Conservation (phyloP, 2,888 invertebrate species). For the Tridacna crocea region DNA sequence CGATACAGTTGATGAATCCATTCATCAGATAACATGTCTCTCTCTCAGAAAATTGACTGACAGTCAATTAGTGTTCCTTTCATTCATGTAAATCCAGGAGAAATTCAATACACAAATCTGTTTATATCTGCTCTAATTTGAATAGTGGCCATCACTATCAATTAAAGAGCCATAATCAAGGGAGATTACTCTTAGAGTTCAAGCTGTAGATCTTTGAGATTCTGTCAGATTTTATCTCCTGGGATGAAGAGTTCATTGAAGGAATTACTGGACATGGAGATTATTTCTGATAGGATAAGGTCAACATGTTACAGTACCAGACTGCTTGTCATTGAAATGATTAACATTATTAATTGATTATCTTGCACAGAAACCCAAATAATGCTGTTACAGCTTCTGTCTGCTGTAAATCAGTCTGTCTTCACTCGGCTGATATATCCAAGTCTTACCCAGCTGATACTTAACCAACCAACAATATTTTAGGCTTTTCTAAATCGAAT, state of each 20-base stretch:
- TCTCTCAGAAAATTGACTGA: constrained; percentile 1
- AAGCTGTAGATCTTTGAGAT: constrained; percentile 17
- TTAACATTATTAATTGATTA: no score
- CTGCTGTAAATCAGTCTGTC: no score
- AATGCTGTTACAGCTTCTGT: no score
- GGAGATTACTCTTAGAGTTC: constrained; percentile 11
- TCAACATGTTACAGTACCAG: not conserved
- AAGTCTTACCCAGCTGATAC: no score
- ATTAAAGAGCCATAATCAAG: constrained; percentile 10
- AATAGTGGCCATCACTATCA: not conserved
- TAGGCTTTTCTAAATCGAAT: no score
- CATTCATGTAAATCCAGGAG: constrained; percentile 9
- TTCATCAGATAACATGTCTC: constrained; percentile 11
- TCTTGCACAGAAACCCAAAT: no score
- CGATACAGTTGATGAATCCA: constrained; percentile 9
- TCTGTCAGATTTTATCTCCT: constrained; percentile 23
- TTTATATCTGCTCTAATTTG: constrained; percentile 14
- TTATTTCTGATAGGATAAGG: not conserved
- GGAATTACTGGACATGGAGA: constrained; percentile 19
- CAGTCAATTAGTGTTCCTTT: constrained; percentile 17
- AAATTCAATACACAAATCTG: constrained; percentile 12
- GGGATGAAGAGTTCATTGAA: constrained; percentile 17
- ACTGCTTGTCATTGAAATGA: no score
- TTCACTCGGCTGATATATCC: no score
- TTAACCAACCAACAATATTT: no score